Evolutionary conservation across 2,797 vertebrate genomes (phyloP).

Genomic region (Babyrousa celebensis): DNA sequence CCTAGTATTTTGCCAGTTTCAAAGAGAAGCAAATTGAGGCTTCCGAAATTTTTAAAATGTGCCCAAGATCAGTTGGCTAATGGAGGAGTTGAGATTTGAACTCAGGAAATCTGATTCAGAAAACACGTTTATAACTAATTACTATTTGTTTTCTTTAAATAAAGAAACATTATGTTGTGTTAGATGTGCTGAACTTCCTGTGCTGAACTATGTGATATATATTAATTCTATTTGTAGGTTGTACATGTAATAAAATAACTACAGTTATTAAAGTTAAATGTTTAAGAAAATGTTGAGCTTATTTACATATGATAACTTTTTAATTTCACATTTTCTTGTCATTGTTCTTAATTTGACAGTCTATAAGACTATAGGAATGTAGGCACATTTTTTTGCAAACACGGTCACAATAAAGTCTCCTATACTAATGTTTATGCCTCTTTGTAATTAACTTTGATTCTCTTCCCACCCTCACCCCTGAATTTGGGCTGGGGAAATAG

Average conservation of each 20-base stretch:
- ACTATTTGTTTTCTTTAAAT: not conserved
- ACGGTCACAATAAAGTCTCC: not conserved
- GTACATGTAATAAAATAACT: not conserved
- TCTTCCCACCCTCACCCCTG: not conserved
- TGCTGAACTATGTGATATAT: not conserved
- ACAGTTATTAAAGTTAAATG: not conserved
- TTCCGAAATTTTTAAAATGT: not conserved
- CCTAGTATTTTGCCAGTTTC: not conserved
- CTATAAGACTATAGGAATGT: not conserved
- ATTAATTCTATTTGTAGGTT: not conserved
- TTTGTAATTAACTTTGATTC: conserved; percentile 21
- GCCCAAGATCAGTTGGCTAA: not conserved
- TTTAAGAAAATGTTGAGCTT: not conserved
- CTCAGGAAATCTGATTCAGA: not conserved
- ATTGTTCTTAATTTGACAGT: not conserved
- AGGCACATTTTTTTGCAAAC: not conserved
- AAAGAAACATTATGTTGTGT: not conserved
- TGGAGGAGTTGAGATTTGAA: not conserved
- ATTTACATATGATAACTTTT: not conserved
- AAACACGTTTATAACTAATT: not conserved
- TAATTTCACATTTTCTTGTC: not conserved
- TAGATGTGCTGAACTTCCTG: not conserved
- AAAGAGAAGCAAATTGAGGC: not conserved
- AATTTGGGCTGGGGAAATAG: not conserved
- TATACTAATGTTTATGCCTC: not conserved